Conservation (phyloP, 2,797 vertebrate genomes). For the Cynodonichthys magdalenae region DNA sequence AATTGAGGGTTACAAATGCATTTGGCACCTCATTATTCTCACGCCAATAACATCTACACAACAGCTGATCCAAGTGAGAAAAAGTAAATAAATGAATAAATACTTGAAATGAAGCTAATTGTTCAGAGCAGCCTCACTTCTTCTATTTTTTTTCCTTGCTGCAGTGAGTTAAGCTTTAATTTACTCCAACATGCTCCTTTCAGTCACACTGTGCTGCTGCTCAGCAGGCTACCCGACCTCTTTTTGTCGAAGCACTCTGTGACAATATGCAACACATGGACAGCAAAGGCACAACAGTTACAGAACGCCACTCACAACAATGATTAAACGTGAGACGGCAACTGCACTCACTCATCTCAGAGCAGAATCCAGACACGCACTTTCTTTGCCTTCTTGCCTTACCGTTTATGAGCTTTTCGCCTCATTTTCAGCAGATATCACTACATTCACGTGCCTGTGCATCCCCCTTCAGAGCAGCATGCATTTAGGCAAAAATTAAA, state of each 20-base stretch:
- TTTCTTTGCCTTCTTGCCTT: conserved; percentile 60
- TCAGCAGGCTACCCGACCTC: conserved; percentile 26
- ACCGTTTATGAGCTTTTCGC: conserved; percentile 78
- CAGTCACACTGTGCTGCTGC: conserved; percentile 42
- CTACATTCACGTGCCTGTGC: conserved; percentile 68
- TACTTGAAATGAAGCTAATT: conserved; percentile 25
- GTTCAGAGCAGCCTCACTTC: conserved; percentile 16
- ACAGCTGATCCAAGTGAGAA: conserved; percentile 27
- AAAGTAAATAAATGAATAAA: conserved; percentile 1
- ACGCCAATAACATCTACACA: conserved; percentile 37
- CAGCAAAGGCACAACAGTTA: conserved; percentile 39
- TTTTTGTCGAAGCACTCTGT: conserved; percentile 25
- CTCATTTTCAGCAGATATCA: conserved; percentile 79
- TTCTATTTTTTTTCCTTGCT: conserved; percentile 4
- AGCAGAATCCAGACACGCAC: conserved; percentile 53
- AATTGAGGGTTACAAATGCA: conserved; percentile 59
- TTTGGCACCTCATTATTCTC: conserved; percentile 44
- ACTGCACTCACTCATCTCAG: conserved; percentile 48
- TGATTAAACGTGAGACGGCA: conserved; percentile 53
- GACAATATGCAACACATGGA: conserved; percentile 65
- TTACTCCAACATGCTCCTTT: conserved; percentile 29
- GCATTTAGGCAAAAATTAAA: conserved; percentile 58
- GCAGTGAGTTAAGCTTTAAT: conserved; percentile 41
- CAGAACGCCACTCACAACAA: conserved; percentile 47
- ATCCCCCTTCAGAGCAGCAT: conserved; percentile 65